Percentiles rank a stretch among this genome's conserved stretches.
Conservation (phyloP, 35 echinoderm and acorn worm genomes). For the Hemicentrotus pulcherrimus region DNA sequence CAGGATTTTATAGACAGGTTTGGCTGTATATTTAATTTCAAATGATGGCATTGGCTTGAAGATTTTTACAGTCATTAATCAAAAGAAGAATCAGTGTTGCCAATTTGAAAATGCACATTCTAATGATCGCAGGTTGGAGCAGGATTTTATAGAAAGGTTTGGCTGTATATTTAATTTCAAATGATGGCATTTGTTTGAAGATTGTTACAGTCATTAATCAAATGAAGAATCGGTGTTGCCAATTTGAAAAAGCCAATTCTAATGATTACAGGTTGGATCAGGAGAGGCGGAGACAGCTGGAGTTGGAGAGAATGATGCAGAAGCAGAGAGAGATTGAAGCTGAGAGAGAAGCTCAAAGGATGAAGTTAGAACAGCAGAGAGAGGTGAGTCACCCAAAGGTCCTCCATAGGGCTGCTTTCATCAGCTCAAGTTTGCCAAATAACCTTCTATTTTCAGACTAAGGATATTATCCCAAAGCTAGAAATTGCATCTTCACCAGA, state of each 20-base stretch:
- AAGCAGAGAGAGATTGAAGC: slow-evolving; percentile 92
- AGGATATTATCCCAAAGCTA: too few species aligned
- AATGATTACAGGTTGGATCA: slow-evolving; percentile 74
- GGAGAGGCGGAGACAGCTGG: slow-evolving; percentile 95
- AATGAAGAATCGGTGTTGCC: neutral
- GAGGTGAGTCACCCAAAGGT: slow-evolving; percentile 66
- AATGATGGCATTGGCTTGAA: too few species aligned
- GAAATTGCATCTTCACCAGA: too few species aligned
- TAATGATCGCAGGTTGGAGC: slow-evolving; percentile 69
- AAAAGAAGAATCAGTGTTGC: neutral
- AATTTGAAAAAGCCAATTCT: neutral
- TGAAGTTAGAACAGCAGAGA: slow-evolving; percentile 86
- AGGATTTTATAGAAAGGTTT: slow-evolving; percentile 35
- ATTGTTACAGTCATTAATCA: too few species aligned
- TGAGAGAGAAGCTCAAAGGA: slow-evolving; percentile 89
- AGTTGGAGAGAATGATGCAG: slow-evolving; percentile 86
- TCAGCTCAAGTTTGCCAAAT: too few species aligned
- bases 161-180: too few species aligned
- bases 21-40: too few species aligned
- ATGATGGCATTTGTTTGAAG: too few species aligned
- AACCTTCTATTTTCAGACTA: too few species aligned
- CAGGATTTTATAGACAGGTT: slow-evolving; percentile 53
- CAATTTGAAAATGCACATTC: neutral
- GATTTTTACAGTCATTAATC: too few species aligned
- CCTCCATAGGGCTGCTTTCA: too few species aligned